Base-by-base conservation (phyloP, 2,888 invertebrate genomes). In the Melolontha melolontha region DNA sequence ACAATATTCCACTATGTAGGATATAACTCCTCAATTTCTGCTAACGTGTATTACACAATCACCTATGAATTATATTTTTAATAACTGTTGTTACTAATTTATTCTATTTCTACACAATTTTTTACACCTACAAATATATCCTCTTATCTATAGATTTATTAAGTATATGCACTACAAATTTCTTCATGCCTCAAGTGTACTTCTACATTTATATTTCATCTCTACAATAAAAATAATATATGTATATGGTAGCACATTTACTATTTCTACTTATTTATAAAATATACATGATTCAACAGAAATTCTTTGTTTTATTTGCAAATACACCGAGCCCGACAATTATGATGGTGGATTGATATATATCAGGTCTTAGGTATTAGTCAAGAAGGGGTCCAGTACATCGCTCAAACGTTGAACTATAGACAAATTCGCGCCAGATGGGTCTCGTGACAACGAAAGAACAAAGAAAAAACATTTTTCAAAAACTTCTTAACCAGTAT, bases 251-350 rank as follows among this genome's bases (percentile, higher is more conserved):
- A 55, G 66, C 66, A 66, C 66, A 55, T 66, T 66, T 66, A 66
- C 66, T 66, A 50, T 66, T 66, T 66, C 66, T 66, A 66, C 59
- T 57, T 66, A 55, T 66, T 66, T 66, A 57, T 66, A 66, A 66
- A 66, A 66, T 66, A 66, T 57, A 66, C 57, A 29, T 41, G 47
- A 59, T 59, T 59, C 59, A 59, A 59, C 59, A 34, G 47, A 47
- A 22, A 11, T 27, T 12, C 5, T 11, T 57, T 17, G 42, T 57
- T 22, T 57, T 42, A 41, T 55, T 40, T 22, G 6, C 29, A 29
- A 29, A 29, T 29, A 29, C 6, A 29, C 5, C 29, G 5, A 29
- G n/a, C n/a, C 6, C 29, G 29, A 29, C 29, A 29, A 29, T 29
- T 29, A 5, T n/a, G n/a, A n/a, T n/a, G n/a, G n/a, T n/a, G n/a